Conservation (phyloP, 1,140 invertebrate genomes). For the Galendromus occidentalis region DNA sequence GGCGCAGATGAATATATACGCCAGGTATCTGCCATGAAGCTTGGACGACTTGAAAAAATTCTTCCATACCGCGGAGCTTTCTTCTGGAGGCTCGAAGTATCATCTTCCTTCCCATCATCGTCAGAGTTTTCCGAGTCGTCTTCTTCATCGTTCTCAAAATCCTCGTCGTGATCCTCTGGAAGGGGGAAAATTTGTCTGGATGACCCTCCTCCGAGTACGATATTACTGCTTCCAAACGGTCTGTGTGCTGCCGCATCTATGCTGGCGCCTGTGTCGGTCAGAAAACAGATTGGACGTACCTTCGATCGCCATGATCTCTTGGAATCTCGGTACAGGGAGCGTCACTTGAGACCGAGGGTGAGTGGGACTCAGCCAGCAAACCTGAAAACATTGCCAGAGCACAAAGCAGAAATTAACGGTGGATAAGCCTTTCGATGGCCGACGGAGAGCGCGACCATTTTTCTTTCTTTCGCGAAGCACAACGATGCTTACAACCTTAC, state of each 20-base stretch:
- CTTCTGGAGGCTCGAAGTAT: background rate
- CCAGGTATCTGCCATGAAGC: too few species aligned
- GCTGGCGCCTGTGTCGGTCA: too few species aligned
- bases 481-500: too few species aligned
- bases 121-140: conserved; percentile 20
- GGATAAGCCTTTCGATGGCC: background rate
- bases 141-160: conserved; percentile 26
- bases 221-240: too few species aligned
- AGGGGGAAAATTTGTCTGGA: conserved; percentile 13
- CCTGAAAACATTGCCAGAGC: conserved; percentile 24
- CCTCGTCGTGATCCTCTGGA: conserved; percentile 28
- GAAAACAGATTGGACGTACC: background rate
- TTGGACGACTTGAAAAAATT: too few species aligned
- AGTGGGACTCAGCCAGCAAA: conserved; percentile 76
- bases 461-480: too few species aligned
- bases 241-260: too few species aligned
- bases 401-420: background rate
- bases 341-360: conserved; percentile 67
- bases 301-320: conserved; percentile 39
- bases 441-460: too few species aligned
- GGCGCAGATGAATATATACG: too few species aligned
- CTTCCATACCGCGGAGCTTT: too few species aligned
- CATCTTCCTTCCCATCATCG: conserved; percentile 13
- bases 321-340: conserved; percentile 56
- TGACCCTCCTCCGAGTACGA: conserved; percentile 29